Conservation (phyloP, 2,797 vertebrate genomes). For the Chiloscyllium punctatum region DNA sequence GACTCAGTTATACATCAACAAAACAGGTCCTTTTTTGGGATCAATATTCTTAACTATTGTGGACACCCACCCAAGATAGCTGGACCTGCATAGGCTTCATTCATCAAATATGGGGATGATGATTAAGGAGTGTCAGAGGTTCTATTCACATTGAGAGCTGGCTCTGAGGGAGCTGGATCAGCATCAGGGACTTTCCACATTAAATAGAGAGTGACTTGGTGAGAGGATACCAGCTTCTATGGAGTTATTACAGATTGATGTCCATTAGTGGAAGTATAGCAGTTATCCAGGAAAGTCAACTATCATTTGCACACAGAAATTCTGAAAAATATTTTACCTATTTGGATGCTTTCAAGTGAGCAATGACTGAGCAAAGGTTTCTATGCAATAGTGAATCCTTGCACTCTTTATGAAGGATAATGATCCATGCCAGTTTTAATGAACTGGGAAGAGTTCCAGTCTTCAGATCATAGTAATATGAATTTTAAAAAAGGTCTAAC, state of each 20-base stretch:
- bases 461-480: background rate
- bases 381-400: background rate
- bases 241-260: background rate
- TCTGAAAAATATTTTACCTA: constrained; percentile 6
- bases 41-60: too few species aligned
- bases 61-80: too few species aligned
- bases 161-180: too few species aligned
- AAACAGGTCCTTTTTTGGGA: too few species aligned
- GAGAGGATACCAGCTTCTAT: too few species aligned
- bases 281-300: background rate
- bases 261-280: constrained; percentile 16
- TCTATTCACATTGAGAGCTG: too few species aligned
- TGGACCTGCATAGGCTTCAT: too few species aligned
- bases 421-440: constrained; percentile 27
- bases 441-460: constrained; percentile 27
- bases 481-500: background rate
- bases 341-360: background rate
- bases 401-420: constrained; percentile 20
- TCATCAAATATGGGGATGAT: too few species aligned
- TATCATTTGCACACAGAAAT: background rate
- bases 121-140: too few species aligned
- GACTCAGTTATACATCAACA: too few species aligned
- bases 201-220: too few species aligned
- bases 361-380: background rate
- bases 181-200: too few species aligned